phyloP scores from a whole-genome alignment of 2,888 invertebrate genomes.

The Cacoxenus indagator region DNA sequence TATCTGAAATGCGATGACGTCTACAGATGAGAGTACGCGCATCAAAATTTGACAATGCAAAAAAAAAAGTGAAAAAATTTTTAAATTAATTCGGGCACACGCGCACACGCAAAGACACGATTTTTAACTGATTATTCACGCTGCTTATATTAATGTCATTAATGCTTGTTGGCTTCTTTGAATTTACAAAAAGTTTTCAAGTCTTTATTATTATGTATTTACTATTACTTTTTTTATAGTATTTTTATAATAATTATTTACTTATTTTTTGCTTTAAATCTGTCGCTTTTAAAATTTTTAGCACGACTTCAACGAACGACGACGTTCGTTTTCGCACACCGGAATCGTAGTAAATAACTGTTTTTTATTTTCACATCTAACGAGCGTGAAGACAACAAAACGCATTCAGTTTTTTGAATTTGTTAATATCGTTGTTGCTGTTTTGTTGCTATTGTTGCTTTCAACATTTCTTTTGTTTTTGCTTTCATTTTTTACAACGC shows the following conservation, averaged over 20 bases:
- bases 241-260: not conserved
- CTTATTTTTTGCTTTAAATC: not conserved
- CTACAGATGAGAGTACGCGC: too few species aligned
- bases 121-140: too few species aligned
- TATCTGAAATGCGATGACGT: too few species aligned
- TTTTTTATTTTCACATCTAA: not conserved
- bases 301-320: slow-evolving; percentile 7
- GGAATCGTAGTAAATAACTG: slow-evolving; percentile 17
- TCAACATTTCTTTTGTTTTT: not conserved
- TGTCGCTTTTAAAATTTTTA: slow-evolving; percentile 3
- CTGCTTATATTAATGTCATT: too few species aligned
- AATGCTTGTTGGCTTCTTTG: too few species aligned
- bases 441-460: not conserved
- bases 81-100: too few species aligned
- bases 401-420: not conserved
- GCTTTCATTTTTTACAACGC: not conserved
- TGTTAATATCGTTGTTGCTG: not conserved
- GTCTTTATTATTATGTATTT: too few species aligned
- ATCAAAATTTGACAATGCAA: too few species aligned
- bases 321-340: slow-evolving; percentile 7
- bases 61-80: too few species aligned
- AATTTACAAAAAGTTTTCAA: too few species aligned
- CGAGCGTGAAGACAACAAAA: not conserved
- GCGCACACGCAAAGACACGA: too few species aligned
- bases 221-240: not conserved